Evolutionary conservation across 2,888 invertebrate genomes (phyloP).

Genomic region (Calameuta pallipes): DNA sequence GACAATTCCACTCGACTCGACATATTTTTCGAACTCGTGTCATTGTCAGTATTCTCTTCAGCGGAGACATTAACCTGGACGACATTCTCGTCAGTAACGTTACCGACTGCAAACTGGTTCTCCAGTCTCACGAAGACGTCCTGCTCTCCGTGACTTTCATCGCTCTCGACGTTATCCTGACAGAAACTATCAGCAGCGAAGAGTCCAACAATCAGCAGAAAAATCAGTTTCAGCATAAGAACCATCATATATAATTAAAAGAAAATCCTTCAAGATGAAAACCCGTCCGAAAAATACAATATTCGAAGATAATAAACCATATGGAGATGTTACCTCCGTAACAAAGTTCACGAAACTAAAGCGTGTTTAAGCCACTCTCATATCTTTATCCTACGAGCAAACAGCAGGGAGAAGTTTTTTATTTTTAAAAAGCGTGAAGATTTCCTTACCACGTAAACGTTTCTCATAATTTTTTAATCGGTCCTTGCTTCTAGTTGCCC

Average conservation of each 20-base stretch:
- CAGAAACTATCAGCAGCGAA: conserved; percentile 2
- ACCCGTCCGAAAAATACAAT: not conserved
- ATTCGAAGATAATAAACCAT: not conserved
- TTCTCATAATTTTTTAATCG: conserved; percentile 37
- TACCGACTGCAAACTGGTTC: conserved; percentile 19
- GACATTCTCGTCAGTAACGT: conserved; percentile 5
- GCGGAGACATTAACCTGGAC: not conserved
- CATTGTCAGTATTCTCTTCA: not conserved
- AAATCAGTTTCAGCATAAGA: not conserved
- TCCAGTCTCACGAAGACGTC: conserved; percentile 20
- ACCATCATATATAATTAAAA: not conserved
- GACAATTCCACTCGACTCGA: not conserved
- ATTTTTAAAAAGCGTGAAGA: conserved; percentile 56
- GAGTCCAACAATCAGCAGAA: conserved; percentile 11
- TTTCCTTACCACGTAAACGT: conserved; percentile 22
- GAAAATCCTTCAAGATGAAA: not conserved
- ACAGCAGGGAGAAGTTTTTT: conserved; percentile 21
- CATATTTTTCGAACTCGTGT: not conserved
- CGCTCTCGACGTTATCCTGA: conserved; percentile 2
- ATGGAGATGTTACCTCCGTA: conserved; percentile 15
- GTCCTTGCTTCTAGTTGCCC: conserved; percentile 45
- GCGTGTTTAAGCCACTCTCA: conserved; percentile 28
- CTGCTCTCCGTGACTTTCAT: conserved; percentile 3
- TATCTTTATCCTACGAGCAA: conserved; percentile 40
- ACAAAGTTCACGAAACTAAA: conserved; percentile 41